These are phyloP conservation scores for Rhimphoctona megacephalus DNA, from an alignment of 2,888 invertebrate genomes.

Conservation along the genomic window DNA sequence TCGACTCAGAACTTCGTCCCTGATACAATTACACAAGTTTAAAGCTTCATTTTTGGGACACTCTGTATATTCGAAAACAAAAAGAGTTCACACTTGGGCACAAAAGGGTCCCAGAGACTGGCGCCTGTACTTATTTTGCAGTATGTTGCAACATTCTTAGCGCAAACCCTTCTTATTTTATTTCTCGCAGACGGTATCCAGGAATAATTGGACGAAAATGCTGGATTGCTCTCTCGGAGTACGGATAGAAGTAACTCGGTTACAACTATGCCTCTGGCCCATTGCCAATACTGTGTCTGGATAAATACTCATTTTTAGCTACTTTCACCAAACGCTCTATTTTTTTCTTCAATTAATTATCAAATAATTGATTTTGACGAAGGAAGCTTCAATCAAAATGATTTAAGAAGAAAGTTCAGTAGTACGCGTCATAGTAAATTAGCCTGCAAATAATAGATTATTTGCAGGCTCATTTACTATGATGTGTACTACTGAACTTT, in stretches of 20 bases:
- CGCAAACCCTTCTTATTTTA: slow-evolving; percentile 45
- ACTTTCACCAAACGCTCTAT: slow-evolving; percentile 5
- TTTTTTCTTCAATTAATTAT: not conserved
- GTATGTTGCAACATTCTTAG: slow-evolving; percentile 41
- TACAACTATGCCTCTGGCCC: slow-evolving; percentile 41
- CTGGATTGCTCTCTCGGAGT: slow-evolving; percentile 37
- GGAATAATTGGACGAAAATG: slow-evolving; percentile 61
- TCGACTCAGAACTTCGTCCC: not conserved
- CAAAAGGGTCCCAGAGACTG: slow-evolving; percentile 47
- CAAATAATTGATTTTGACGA: not conserved
- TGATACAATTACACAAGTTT: not conserved
- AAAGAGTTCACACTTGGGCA: not conserved
- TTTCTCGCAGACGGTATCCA: slow-evolving; percentile 29
- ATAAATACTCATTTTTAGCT: slow-evolving; percentile 40
- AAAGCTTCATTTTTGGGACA: not conserved
- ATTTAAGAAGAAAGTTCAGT: no score
- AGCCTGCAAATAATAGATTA: not conserved
- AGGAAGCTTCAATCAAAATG: not conserved
- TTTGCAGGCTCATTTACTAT: not conserved
- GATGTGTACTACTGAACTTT: not conserved
- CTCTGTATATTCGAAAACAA: not conserved
- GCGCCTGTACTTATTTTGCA: slow-evolving; percentile 49
- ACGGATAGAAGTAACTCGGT: slow-evolving; percentile 48
- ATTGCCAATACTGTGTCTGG: slow-evolving; percentile 46
- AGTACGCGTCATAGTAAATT: no score